These are phyloP conservation scores for Antrozous pallidus DNA, from an alignment of 2,797 vertebrate genomes.

Conservation along the genomic window DNA sequence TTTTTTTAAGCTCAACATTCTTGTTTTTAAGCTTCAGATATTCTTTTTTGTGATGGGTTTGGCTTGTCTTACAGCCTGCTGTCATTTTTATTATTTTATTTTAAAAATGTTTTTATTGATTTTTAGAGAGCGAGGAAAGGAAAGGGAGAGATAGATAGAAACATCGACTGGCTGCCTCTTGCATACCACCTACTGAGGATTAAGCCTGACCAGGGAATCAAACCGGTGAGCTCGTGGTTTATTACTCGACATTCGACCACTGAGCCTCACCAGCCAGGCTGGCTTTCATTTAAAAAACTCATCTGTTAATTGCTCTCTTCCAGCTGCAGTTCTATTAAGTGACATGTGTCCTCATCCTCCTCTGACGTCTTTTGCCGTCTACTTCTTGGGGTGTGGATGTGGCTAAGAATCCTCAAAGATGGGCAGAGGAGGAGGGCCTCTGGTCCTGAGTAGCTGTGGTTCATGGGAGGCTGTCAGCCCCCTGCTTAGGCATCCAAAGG, in stretches of 20 bases:
- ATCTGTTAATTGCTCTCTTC: not conserved
- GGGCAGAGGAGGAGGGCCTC: not conserved
- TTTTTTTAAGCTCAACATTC: not conserved
- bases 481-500: not conserved
- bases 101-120: not conserved
- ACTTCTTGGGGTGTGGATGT: not conserved
- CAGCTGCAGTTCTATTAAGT: not conserved
- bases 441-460: not conserved
- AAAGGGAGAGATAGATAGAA: not conserved
- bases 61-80: not conserved
- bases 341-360: not conserved
- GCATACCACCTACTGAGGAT: not conserved
- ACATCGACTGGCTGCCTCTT: not conserved
- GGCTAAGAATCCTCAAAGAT: not conserved
- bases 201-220: not conserved
- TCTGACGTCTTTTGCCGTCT: not conserved
- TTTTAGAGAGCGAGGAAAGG: not conserved
- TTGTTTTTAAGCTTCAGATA: conserved; percentile 41
- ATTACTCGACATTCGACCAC: not conserved
- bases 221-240: not conserved
- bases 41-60: conserved; percentile 9
- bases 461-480: not conserved
- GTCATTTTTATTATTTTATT: not conserved
- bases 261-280: not conserved
- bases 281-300: not conserved